These are phyloP conservation scores for Drosophila algonquin DNA, from an alignment of 2,888 invertebrate genomes.

Conservation along the genomic window DNA sequence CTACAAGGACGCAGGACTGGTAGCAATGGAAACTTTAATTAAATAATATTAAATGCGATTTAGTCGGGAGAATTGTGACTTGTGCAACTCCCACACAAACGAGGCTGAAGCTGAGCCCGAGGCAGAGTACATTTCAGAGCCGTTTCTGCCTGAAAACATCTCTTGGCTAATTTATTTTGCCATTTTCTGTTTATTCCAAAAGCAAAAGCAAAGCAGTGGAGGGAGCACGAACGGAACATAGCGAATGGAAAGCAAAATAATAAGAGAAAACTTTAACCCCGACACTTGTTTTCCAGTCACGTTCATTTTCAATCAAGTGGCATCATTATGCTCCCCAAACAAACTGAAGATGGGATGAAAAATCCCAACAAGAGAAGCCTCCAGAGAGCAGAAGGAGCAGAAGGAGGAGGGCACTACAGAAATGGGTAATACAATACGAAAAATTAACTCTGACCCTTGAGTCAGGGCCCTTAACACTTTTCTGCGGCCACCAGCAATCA, in stretches of 20 bases:
- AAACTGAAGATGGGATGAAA: conserved; percentile 45
- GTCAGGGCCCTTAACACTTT: conserved; percentile 66
- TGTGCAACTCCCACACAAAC: neutral
- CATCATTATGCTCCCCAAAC: conserved; percentile 75
- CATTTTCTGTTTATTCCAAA: conserved; percentile 40
- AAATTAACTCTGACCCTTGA: conserved; percentile 66
- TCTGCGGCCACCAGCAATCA: conserved; percentile 36
- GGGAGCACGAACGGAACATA: conserved; percentile 8
- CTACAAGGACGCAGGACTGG: conserved; percentile 22
- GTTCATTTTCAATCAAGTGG: conserved; percentile 83
- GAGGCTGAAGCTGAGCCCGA: conserved; percentile 9
- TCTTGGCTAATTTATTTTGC: conserved; percentile 69
- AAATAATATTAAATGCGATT: conserved; percentile 64
- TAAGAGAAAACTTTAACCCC: conserved; percentile 47
- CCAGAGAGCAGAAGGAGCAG: neutral
- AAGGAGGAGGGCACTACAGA: neutral
- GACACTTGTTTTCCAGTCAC: conserved; percentile 82
- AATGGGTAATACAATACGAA: conserved; percentile 68
- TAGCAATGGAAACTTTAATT: conserved; percentile 56
- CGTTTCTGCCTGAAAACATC: conserved; percentile 56
- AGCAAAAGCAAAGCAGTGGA: conserved; percentile 29
- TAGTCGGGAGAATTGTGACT: conserved; percentile 21
- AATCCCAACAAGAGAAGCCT: conserved; percentile 6
- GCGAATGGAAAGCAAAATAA: conserved; percentile 34
- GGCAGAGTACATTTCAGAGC: conserved; percentile 67